These are phyloP conservation scores for Dicentrarchus labrax DNA, from an alignment of 2,113 vertebrate genomes.

Conservation along the genomic window DNA sequence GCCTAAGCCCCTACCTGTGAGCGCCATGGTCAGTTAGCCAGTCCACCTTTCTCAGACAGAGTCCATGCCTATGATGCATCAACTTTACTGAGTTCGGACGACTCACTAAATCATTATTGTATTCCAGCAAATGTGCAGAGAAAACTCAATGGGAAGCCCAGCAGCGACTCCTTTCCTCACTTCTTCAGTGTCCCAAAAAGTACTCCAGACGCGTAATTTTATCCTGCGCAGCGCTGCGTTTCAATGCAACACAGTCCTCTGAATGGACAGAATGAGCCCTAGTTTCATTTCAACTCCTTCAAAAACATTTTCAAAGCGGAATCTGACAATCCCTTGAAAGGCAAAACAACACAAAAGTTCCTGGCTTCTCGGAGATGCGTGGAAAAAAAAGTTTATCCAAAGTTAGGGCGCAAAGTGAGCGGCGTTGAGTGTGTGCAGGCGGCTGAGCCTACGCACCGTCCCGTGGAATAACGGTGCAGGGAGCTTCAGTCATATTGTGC, in stretches of 20 bases:
- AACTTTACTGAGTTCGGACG: constrained; percentile 62
- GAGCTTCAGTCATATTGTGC: constrained; percentile 80
- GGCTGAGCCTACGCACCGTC: constrained; percentile 68
- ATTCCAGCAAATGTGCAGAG: constrained; percentile 58
- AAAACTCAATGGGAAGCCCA: constrained; percentile 36
- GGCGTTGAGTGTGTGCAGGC: constrained; percentile 26
- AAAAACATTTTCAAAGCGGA: constrained; percentile 39
- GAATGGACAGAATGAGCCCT: constrained; percentile 52
- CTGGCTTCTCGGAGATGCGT: constrained; percentile 19
- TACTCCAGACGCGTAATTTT: constrained; percentile 38
- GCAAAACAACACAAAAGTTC: constrained; percentile 17
- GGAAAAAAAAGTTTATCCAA: constrained; percentile 57
- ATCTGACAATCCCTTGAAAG: constrained; percentile 6
- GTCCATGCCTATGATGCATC: constrained; percentile 77
- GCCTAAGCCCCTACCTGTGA: constrained; percentile 76
- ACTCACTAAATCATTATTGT: constrained; percentile 71
- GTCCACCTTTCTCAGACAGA: constrained; percentile 73
- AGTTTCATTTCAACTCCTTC: constrained; percentile 55
- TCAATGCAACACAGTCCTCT: constrained; percentile 48
- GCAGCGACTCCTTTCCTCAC: constrained; percentile 26
- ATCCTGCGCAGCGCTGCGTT: constrained; percentile 36
- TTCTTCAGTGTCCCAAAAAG: constrained; percentile 28
- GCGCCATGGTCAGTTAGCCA: constrained; percentile 79
- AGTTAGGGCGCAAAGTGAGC: constrained; percentile 37
- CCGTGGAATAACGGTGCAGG: constrained; percentile 80